Percentiles rank a stretch among this genome's conserved stretches.
Evolutionary conservation across 2,113 vertebrate genomes (phyloP).

Genomic region (Prunella himalayana): DNA sequence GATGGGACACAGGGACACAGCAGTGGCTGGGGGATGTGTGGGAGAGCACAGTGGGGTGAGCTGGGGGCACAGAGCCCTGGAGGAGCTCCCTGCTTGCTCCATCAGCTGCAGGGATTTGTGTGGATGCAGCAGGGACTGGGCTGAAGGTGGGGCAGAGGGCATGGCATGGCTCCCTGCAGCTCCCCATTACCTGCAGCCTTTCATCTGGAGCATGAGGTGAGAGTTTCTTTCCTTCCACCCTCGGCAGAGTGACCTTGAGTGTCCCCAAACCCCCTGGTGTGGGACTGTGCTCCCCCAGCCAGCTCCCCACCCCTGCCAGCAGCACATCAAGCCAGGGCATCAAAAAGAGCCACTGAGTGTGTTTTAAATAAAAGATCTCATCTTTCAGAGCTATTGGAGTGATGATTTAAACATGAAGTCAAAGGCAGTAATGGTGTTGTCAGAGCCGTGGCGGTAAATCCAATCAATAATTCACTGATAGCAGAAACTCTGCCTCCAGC

Average conservation of each 20-base stretch:
- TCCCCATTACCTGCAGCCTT: neutral
- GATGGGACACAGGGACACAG: neutral
- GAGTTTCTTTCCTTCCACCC: neutral
- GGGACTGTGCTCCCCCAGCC: neutral
- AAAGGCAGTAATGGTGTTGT: neutral
- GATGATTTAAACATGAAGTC: conserved; percentile 16
- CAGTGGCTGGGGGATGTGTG: neutral
- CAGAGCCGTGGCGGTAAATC: neutral
- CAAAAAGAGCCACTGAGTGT: neutral
- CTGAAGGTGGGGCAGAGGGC: neutral
- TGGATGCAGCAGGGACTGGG: neutral
- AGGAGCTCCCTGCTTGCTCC: neutral
- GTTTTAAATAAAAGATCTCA: neutral
- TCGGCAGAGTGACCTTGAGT: neutral
- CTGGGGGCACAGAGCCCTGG: neutral
- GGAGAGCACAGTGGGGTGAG: fast-evolving
- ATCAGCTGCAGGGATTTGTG: neutral
- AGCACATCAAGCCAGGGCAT: neutral
- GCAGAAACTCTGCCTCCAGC: neutral
- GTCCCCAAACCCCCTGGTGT: neutral
- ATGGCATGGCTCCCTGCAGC: fast-evolving
- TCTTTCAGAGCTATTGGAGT: neutral
- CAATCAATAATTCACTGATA: conserved; percentile 33
- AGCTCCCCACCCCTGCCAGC: neutral
- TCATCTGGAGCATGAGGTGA: neutral